Conservation (phyloP, 2,113 vertebrate species). For the Lophius piscatorius region DNA sequence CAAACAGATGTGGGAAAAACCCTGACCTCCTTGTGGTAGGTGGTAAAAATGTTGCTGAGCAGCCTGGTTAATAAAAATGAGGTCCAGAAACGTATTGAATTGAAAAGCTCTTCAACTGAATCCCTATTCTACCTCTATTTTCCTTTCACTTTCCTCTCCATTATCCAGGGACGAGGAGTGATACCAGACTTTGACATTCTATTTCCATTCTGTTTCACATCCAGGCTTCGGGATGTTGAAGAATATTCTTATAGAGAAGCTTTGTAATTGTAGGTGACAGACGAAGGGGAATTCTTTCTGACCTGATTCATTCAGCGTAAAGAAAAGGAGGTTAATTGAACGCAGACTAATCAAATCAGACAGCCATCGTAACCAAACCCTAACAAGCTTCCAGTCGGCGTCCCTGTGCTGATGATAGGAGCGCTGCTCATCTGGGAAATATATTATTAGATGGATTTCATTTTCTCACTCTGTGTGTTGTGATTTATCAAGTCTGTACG, state of each 20-base stretch:
- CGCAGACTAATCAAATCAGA: constrained; percentile 51
- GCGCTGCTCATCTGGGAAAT: constrained; percentile 36
- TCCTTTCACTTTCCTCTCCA: not conserved
- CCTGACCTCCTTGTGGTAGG: too few relatives aligned
- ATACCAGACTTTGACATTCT: not conserved
- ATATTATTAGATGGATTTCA: constrained; percentile 21
- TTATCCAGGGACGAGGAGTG: constrained; percentile 17
- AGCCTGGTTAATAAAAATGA: too few relatives aligned
- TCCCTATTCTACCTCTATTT: not conserved
- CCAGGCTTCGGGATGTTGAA: constrained; percentile 17
- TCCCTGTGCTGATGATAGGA: constrained; percentile 28
- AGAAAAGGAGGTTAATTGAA: constrained; percentile 44
- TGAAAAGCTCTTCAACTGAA: not conserved
- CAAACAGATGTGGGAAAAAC: too few relatives aligned
- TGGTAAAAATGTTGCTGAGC: too few relatives aligned
- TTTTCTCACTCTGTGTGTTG: not conserved
- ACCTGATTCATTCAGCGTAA: constrained; percentile 26
- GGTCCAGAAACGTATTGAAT: not conserved
- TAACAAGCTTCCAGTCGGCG: constrained; percentile 37
- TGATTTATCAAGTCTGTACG: constrained; percentile 1
- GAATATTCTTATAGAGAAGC: constrained; percentile 10
- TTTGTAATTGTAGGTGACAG: constrained; percentile 44
- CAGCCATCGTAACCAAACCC: constrained; percentile 30
- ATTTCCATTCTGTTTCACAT: constrained; percentile 1
- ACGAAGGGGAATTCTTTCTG: constrained; percentile 46